A percentile compares a stretch with the other conserved stretches of the same genome.
Evolutionary conservation across 2,797 vertebrate species (phyloP).

Genomic region (Cirrhinus molitorella): DNA sequence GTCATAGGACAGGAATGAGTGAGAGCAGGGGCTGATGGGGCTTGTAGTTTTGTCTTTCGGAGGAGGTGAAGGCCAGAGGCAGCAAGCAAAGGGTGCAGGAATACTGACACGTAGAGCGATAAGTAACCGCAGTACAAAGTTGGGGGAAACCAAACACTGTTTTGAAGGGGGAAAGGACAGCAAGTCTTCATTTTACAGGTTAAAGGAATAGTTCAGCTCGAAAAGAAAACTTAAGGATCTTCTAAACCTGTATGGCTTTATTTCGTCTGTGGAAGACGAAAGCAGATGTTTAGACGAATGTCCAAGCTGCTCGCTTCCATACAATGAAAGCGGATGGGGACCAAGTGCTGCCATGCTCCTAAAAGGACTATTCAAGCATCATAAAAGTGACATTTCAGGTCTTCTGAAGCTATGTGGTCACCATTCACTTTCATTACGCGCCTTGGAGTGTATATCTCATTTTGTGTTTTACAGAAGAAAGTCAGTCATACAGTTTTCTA

Average conservation of each 20-base stretch:
- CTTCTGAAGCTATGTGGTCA: not conserved
- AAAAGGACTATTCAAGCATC: not conserved
- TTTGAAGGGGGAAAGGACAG: conserved; percentile 5
- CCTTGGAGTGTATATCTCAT: not conserved
- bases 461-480: conserved; percentile 10
- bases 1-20: conserved; percentile 51
- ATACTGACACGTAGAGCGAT: conserved; percentile 45
- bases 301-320: conserved; percentile 3
- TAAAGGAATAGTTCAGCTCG: conserved; percentile 32
- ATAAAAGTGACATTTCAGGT: not conserved
- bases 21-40: conserved; percentile 50
- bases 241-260: not conserved
- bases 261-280: not conserved
- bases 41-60: conserved; percentile 30
- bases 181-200: conserved; percentile 44
- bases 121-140: conserved; percentile 36
- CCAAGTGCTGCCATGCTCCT: not conserved
- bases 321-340: not conserved
- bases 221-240: conserved; percentile 11
- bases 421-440: not conserved
- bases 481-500: not conserved
- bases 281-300: conserved; percentile 6
- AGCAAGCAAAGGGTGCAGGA: conserved; percentile 38
- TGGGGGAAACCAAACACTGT: conserved; percentile 29
- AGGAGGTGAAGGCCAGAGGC: conserved; percentile 35